A percentile compares a stretch with the other conserved stretches of the same genome.
Conservation (phyloP, 2,888 invertebrate genomes). For the Amphimallon solstitiale region DNA sequence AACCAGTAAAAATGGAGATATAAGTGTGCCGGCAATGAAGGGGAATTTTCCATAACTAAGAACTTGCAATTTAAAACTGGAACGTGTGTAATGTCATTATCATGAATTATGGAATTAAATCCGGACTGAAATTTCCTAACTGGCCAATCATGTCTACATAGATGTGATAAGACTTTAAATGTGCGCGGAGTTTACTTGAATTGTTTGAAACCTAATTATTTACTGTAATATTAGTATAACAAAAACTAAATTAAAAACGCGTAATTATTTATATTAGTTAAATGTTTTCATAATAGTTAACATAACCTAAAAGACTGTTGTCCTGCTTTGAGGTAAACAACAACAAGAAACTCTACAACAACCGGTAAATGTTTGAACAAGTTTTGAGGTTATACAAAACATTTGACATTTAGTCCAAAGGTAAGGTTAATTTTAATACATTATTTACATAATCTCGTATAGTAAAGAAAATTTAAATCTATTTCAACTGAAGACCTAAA, state of each 20-base stretch:
- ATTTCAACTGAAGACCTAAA: no score
- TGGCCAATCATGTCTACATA: not conserved
- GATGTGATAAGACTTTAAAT: conserved; percentile 8
- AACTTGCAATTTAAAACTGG: conserved; percentile 28
- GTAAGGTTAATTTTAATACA: conserved; percentile 14
- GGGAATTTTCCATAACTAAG: not conserved
- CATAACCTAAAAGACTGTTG: not conserved
- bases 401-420: conserved; percentile 21
- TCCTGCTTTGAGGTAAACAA: not conserved
- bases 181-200: not conserved
- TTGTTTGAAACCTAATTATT: not conserved
- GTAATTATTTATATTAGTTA: no score
- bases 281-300: not conserved
- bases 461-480: no score
- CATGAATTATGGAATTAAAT: conserved; percentile 44
- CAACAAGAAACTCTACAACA: not conserved
- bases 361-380: conserved; percentile 19
- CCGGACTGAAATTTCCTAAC: not conserved
- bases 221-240: no score
- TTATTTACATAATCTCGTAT: not conserved
- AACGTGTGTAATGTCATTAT: conserved; percentile 45
- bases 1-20: conserved; percentile 28
- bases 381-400: conserved; percentile 19
- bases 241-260: no score
- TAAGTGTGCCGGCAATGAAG: conserved; percentile 17